Conservation (phyloP, 2,888 invertebrate genomes). For the Lithophane socia region DNA sequence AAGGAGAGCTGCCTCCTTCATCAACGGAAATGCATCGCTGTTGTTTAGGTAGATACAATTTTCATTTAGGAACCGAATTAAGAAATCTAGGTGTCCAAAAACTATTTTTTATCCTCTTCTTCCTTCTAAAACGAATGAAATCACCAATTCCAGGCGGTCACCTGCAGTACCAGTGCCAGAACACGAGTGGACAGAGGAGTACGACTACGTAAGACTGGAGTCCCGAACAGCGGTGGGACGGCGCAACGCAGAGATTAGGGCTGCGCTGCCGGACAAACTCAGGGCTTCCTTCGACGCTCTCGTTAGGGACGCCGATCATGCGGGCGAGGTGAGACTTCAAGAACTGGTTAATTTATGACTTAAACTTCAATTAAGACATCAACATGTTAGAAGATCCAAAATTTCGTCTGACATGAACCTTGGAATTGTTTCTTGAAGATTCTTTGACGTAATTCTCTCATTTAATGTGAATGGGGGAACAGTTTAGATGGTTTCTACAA, state of each 20-base stretch:
- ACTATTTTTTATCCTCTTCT: not conserved
- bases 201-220: slow-evolving; percentile 97
- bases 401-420: not conserved
- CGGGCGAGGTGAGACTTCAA: slow-evolving; percentile 83
- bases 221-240: slow-evolving; percentile 93
- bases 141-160: slow-evolving; percentile 76
- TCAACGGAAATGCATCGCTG: slow-evolving; percentile 95
- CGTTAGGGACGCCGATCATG: slow-evolving; percentile 93
- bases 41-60: slow-evolving; percentile 91
- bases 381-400: not conserved
- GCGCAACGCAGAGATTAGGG: slow-evolving; percentile 93
- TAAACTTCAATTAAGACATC: not conserved
- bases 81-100: not conserved
- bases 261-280: slow-evolving; percentile 93
- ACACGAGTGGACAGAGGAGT: slow-evolving; percentile 95
- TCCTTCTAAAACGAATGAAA: not conserved
- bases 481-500: not conserved
- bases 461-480: not conserved
- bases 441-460: not conserved
- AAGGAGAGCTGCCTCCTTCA: slow-evolving; percentile 96
- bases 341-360: not conserved
- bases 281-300: slow-evolving; percentile 94
- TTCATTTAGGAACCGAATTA: not conserved
- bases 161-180: slow-evolving; percentile 82
- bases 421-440: not conserved